Evolutionary conservation across 1,140 invertebrate species (phyloP).

Genomic region (Pseudobourletiella spinata): DNA sequence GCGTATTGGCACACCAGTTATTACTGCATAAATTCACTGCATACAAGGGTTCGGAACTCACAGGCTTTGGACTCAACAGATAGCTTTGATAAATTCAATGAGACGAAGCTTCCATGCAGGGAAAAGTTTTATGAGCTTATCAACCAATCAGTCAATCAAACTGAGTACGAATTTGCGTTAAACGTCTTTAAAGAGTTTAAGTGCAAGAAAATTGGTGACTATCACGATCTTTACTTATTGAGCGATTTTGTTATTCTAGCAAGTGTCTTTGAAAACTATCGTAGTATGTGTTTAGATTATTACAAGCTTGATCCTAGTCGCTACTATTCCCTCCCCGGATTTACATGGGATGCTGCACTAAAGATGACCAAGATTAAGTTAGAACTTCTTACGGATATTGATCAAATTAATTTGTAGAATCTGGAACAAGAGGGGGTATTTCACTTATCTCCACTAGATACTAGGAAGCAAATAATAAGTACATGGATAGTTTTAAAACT

Average conservation of each 20-base stretch:
- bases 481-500: constrained; percentile 21
- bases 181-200: constrained; percentile 36
- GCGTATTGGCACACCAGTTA: no score
- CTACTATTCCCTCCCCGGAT: constrained; percentile 37
- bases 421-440: constrained; percentile 28
- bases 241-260: constrained; percentile 30
- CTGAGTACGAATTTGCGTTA: constrained; percentile 36
- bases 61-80: no score
- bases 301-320: constrained; percentile 35
- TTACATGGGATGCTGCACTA: constrained; percentile 37
- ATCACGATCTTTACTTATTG: constrained; percentile 37
- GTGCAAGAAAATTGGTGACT: constrained; percentile 34
- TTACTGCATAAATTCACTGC: no score
- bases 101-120: constrained; percentile 28
- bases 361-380: constrained; percentile 25
- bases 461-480: constrained; percentile 30
- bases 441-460: constrained; percentile 28
- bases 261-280: constrained; percentile 39
- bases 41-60: no score
- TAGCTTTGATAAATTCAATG: constrained; percentile 19
- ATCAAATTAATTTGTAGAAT: constrained; percentile 38
- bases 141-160: background rate
- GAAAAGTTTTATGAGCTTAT: constrained; percentile 22
- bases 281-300: constrained; percentile 7
- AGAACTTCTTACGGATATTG: constrained; percentile 34